A percentile compares a stretch with the other conserved stretches of the same genome.
phyloP scores from a whole-genome alignment of 2,797 vertebrate genomes.

The Hippocampus kuda region DNA sequence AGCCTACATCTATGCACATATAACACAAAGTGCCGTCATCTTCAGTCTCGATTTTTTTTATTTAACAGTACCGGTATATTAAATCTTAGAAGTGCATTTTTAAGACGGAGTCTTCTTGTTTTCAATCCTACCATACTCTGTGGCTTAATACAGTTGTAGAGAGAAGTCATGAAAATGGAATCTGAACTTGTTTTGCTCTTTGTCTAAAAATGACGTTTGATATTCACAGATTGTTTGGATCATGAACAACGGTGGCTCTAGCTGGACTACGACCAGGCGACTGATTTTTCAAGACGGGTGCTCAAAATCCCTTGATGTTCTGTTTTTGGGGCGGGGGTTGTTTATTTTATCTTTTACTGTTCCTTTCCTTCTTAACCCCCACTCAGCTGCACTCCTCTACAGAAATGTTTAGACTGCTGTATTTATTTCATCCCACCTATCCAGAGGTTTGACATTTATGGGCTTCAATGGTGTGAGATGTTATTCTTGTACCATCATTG shows the following conservation, averaged over 20 bases:
- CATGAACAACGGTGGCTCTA: conserved; percentile 39
- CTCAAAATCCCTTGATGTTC: conserved; percentile 11
- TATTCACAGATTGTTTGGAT: conserved; percentile 64
- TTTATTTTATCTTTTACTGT: conserved; percentile 15
- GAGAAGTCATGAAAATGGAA: too few species aligned
- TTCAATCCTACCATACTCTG: background rate
- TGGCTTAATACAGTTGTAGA: too few species aligned
- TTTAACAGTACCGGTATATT: background rate
- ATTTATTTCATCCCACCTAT: conserved; percentile 36
- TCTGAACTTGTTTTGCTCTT: background rate
- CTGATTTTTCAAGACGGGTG: conserved; percentile 14
- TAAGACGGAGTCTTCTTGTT: background rate
- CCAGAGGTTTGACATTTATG: conserved; percentile 8
- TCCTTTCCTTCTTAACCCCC: conserved; percentile 3
- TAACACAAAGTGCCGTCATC: too few species aligned
- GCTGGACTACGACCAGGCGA: conserved; percentile 10
- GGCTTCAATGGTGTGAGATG: conserved; percentile 11
- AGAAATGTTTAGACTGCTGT: conserved; percentile 18
- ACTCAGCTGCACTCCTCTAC: conserved; percentile 2
- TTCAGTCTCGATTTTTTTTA: too few species aligned
- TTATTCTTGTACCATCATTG: background rate
- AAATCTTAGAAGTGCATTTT: background rate
- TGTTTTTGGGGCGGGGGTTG: background rate
- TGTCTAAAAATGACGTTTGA: conserved; percentile 17
- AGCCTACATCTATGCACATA: too few species aligned